Evolutionary conservation across 2,113 vertebrate genomes (phyloP), one percentile per base, ranked within the genome.

Genomic region (Chinchilla lanigera): DNA sequence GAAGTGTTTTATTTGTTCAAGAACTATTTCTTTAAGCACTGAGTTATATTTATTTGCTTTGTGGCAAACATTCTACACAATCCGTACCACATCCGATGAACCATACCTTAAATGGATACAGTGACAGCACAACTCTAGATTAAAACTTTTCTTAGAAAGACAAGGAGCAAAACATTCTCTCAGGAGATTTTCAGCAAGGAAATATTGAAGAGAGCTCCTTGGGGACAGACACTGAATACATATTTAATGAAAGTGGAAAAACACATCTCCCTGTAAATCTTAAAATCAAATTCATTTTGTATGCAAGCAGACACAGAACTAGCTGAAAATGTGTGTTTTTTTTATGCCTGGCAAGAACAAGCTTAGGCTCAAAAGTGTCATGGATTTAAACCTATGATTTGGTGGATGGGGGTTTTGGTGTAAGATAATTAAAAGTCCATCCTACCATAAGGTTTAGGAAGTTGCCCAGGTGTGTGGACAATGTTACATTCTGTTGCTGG

Each of bases 31-130:
- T 93, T 54, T 69, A n/a, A 47, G 8, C 5, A 13, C 9, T 58
- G 28, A 9, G 38, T 44, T 56, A 80, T 33, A 54, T 56, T 26
- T 12, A 26, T 81, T 80, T 67, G 30, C 47, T 67, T 69, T 30
- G 30, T 20, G 33, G 26, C 77, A 38, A 20, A 58, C 20, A 19
- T 67, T 38, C 13, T 24, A 7, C 28, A n/a, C 8, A 44, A 19
- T 13, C 5, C 9, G 5, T 0, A 0, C 5, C 61, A 7, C 26
- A n/a, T 11, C n/a, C 22, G 41, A 41, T 24, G 20, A 44, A 52
- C 28, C 2, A 6, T 17, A 44, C 30, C 47, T 8, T 56, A 7
- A 7, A 19, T 12, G 38, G 47, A 5, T 47, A 41, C 26, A 44
- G 26, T 5, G 13, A 17, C 8, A 47, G 30, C 8, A 8, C 6